A percentile compares a stretch with the other conserved stretches of the same genome.
Evolutionary conservation across 1,140 invertebrate genomes (phyloP).

Genomic region (Archivesica marissinica): DNA sequence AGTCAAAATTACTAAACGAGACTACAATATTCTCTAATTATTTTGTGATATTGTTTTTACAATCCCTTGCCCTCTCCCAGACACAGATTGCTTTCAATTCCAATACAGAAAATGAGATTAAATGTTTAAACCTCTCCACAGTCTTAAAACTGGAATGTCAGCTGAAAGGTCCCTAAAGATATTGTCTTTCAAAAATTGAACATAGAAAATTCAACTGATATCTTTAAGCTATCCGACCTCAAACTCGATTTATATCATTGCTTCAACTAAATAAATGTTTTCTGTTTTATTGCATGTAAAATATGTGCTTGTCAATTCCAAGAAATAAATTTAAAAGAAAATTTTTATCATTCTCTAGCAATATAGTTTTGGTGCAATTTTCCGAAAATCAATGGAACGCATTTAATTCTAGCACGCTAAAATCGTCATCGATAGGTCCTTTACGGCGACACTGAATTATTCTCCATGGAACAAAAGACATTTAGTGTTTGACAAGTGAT

Average conservation of each 20-base stretch:
- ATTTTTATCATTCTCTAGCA: constrained; percentile 30
- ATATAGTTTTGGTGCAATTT: constrained; percentile 45
- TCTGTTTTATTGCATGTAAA: constrained; percentile 40
- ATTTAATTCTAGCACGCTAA: constrained; percentile 38
- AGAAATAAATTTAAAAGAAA: constrained; percentile 43
- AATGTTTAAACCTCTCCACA: constrained; percentile 16
- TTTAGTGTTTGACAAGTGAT: constrained; percentile 41
- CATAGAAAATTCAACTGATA: constrained; percentile 45
- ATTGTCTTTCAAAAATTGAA: constrained; percentile 51
- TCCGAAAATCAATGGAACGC: constrained; percentile 45
- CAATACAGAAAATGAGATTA: constrained; percentile 39
- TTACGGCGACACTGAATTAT: constrained; percentile 40
- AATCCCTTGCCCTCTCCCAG: not conserved
- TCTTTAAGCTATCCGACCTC: constrained; percentile 28
- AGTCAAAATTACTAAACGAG: constrained; percentile 10
- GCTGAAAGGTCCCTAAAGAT: constrained; percentile 13
- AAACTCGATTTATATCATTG: constrained; percentile 36
- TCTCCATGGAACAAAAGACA: constrained; percentile 36
- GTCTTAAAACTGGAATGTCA: constrained; percentile 37
- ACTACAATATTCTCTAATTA: constrained; percentile 13
- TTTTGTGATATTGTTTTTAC: constrained; percentile 32
- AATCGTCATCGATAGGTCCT: constrained; percentile 44
- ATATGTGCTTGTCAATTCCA: constrained; percentile 44
- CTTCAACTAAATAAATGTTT: constrained; percentile 39
- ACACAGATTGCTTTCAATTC: constrained; percentile 3